Evolutionary conservation across 2,888 invertebrate genomes (phyloP).

Genomic region (Nebria brevicollis): DNA sequence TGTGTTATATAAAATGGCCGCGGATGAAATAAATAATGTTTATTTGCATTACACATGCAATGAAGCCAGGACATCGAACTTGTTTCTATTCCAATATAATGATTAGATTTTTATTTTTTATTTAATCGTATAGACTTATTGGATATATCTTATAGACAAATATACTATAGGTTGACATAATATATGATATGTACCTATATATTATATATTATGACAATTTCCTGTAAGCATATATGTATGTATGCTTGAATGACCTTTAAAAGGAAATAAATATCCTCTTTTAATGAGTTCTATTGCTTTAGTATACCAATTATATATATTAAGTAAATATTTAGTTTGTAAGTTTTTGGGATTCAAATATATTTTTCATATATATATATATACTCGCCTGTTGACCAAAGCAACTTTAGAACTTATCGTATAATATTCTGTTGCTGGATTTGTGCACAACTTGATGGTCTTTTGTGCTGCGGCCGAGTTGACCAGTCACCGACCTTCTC

Average conservation of each 20-base stretch:
- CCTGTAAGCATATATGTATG: not conserved
- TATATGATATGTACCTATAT: not conserved
- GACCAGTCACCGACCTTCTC: constrained; percentile 62
- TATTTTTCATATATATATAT: too few relatives aligned
- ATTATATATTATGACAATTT: not conserved
- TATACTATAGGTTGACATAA: too few relatives aligned
- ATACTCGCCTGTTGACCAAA: too few relatives aligned
- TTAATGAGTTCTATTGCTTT: not conserved
- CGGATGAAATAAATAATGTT: not conserved
- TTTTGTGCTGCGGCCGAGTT: constrained; percentile 51
- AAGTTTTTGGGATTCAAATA: too few relatives aligned
- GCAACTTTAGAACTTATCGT: too few relatives aligned
- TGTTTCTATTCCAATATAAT: too few relatives aligned
- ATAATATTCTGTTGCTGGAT: not conserved
- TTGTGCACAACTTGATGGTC: constrained; percentile 5
- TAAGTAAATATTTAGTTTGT: too few relatives aligned
- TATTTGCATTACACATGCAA: not conserved
- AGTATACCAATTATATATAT: not conserved
- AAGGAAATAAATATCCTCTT: not conserved
- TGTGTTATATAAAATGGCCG: not conserved
- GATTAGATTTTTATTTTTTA: too few relatives aligned
- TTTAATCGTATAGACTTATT: not conserved
- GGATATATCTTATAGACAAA: not conserved
- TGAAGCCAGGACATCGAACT: not conserved
- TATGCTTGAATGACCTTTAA: not conserved